Base-by-base conservation (phyloP, 2,888 invertebrate genomes). In the Euplagia quadripunctaria region DNA sequence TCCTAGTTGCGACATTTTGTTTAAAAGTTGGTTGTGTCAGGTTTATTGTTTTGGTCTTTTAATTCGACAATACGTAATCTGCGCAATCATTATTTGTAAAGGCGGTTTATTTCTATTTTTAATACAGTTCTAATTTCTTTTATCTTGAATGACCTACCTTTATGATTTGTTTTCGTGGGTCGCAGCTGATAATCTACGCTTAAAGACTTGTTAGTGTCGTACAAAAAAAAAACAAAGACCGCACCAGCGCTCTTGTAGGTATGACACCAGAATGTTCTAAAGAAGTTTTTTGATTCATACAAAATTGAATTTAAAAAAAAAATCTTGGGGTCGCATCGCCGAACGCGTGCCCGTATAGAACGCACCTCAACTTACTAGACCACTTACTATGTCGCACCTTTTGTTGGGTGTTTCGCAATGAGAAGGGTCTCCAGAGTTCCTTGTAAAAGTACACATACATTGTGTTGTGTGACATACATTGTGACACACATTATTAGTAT, bases 1-100 rank as follows among this genome's bases (percentile, higher is more conserved):
- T 51, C 66, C 51, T 66, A 66, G 51, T 66, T 66, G 66, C 66
- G 41, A 51, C 51, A 66, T 66, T 66, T 51, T 31, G 20, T 66
- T 49, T 9, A 51, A 66, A 41, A 41, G 66, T 41, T 31, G 8
- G 31, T 9, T 66, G 31, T 49, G 31, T 31, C 31, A 31, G 31
- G n/a, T 43, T 14, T 65, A 49, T 16, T 49, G 31, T 31, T 31
- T 61, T 31, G 31, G 14, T 31, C 31, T 61, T 61, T 31, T 6
- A 49, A 31, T 51, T 31, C 11, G 1, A 51, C 17, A 66, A 31
- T 66, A 51, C 66, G 51, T 66, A 41, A 66, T 66, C 20, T 66
- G 17, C 17, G 51, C 51, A 66, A 31, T 66, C 66, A 11, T 51
- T 41, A 51, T 66, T 66, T 51, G 16, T 51, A 46, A 64, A 66